Evolutionary conservation across 2,113 vertebrate species (phyloP), one percentile per base, ranked within the genome.

Genomic region (Alouatta palliata): DNA sequence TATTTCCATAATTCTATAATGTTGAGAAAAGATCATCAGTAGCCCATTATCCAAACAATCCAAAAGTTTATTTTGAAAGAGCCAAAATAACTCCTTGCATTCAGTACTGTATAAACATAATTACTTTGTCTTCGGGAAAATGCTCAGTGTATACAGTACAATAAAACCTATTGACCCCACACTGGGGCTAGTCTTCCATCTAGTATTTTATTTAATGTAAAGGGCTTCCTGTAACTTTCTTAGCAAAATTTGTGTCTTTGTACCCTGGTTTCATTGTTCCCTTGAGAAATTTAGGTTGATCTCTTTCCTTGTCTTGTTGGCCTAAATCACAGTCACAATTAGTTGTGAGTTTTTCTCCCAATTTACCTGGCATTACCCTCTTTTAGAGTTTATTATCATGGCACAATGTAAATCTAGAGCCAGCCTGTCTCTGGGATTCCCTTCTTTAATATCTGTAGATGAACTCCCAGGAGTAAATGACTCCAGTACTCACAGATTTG

Each of bases 11-110:
- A 49, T 70, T 68, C 88, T 85, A 13, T 64, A 32, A 23, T 4
- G 54, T 94, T 52, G 40, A 58, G 70, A 81, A 95, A 66, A 87
- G 89, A 73, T 83, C 56, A 52, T 87, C 21, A 13, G 45, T 43
- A 56, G 56, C 25, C 61, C 94, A 89, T 80, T n/a, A 30, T 64
- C 71, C 32, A 95, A 40, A 77, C 82, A 88, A 27, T 73, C 56
- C 73, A 86, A 35, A 91, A 43, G 79, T 23, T 81, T 89, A 82
- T 89, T 96, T 91, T 91, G 40, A 92, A 76, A 91, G 47, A 92
- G 43, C 20, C 70, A 90, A 19, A 91, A 89, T 64, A 96, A 70
- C 43, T 94, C 37, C 6, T 61, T 71, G 49, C 32, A 23, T 49
- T 91, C 37, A 61, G 2, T 79, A 77, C 43, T 47, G 16, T 47